These are phyloP conservation scores for Listrodromus nycthemerus DNA, from an alignment of 2,888 invertebrate species.

Conservation along the genomic window DNA sequence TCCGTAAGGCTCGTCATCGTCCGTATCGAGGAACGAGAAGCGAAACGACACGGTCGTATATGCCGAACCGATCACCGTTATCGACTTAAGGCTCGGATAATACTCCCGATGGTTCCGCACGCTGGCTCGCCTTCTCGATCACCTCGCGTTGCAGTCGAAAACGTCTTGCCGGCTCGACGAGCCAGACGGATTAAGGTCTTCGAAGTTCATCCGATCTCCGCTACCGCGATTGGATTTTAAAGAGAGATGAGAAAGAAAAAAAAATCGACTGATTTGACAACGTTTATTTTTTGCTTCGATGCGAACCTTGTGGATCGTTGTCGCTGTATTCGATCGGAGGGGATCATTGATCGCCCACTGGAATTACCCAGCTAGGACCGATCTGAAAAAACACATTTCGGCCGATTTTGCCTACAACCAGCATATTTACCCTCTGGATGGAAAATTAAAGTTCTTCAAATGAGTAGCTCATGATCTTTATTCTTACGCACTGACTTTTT, in stretches of 20 bases:
- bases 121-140: conserved; percentile 16
- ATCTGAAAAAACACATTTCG: no score
- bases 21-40: conserved; percentile 17
- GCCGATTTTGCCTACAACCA: no score
- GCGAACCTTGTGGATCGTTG: neutral
- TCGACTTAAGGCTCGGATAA: conserved; percentile 58
- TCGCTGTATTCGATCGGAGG: neutral
- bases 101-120: conserved; percentile 49
- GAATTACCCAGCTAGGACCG: no score
- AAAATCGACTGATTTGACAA: neutral
- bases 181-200: conserved; percentile 50
- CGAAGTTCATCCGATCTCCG: conserved; percentile 23
- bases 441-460: no score
- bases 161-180: conserved; percentile 16
- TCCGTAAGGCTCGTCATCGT: conserved; percentile 45
- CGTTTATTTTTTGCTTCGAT: neutral
- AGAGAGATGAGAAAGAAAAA: neutral
- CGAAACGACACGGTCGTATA: conserved; percentile 38
- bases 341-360: no score
- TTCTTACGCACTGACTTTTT: no score
- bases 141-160: conserved; percentile 42
- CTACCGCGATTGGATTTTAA: conserved; percentile 7
- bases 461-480: no score
- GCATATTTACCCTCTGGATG: no score
- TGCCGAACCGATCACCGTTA: conserved; percentile 53